Evolutionary conservation across 1,140 invertebrate genomes (phyloP).

Genomic region (Meloidogyne exigua): DNA sequence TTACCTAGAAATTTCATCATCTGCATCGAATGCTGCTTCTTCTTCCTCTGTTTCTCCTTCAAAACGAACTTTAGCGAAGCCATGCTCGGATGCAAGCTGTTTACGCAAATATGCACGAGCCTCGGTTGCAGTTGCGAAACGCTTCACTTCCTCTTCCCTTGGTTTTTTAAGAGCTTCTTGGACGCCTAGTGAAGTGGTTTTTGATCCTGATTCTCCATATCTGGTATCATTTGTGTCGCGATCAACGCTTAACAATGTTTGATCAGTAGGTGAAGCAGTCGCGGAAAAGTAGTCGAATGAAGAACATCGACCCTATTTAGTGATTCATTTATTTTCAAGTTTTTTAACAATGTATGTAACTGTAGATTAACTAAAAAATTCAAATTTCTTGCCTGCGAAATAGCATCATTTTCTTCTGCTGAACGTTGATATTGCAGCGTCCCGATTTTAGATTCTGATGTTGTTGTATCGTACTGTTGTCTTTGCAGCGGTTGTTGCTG

Average conservation of each 20-base stretch:
- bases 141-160: background rate
- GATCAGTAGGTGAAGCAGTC: constrained; percentile 9
- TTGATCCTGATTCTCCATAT: background rate
- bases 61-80: background rate
- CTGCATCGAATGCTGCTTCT: constrained; percentile 13
- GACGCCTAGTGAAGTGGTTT: background rate
- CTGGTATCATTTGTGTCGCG: background rate
- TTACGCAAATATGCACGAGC: constrained; percentile 17
- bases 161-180: background rate
- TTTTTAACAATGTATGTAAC: no score
- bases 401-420: background rate
- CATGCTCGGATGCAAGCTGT: constrained; percentile 1
- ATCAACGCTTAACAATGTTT: background rate
- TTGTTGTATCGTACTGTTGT: background rate
- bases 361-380: background rate
- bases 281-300: constrained; percentile 27
- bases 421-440: background rate
- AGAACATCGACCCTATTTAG: constrained; percentile 14
- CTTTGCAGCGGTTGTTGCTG: background rate
- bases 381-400: background rate
- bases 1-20: constrained; percentile 20
- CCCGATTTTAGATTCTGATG: background rate
- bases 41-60: constrained; percentile 19
- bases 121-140: constrained; percentile 20
- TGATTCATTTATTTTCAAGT: background rate